Evolutionary conservation across 2,888 invertebrate species (phyloP).

Genomic region (Trichopria drosophilae): DNA sequence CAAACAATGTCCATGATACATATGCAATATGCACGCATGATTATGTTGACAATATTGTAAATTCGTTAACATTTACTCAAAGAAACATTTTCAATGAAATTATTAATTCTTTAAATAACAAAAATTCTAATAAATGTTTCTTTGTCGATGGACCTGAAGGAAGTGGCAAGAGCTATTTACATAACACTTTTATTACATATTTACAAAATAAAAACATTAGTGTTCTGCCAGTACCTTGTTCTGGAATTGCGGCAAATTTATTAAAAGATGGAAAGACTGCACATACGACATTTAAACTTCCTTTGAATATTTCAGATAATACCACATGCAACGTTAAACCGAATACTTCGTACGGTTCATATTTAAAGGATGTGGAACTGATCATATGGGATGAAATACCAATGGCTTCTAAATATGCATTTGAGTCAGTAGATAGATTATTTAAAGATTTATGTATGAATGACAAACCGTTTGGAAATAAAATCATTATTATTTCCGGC

Average conservation of each 20-base stretch:
- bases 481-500: not conserved
- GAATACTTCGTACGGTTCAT: conserved; percentile 10
- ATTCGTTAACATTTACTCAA: no score
- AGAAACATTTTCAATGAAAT: no score
- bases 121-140: not conserved
- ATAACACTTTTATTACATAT: not conserved
- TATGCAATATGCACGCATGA: no score
- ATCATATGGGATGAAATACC: conserved; percentile 32
- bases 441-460: conserved; percentile 20
- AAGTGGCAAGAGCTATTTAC: no score
- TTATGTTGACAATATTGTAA: no score
- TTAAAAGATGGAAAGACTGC: conserved; percentile 8
- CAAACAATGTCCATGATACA: no score
- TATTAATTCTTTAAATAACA: no score
- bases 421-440: conserved; percentile 20
- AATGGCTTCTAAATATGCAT: conserved; percentile 27
- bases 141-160: conserved; percentile 3
- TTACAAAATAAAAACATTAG: not conserved
- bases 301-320: conserved; percentile 8
- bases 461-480: conserved; percentile 9
- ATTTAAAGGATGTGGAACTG: conserved; percentile 16
- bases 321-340: conserved; percentile 17
- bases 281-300: conserved; percentile 17
- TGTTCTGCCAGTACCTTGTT: conserved; percentile 11
- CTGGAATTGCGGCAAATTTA: conserved; percentile 14